Conservation (phyloP, 2,888 invertebrate species). For the Lasioglossum vierecki region DNA sequence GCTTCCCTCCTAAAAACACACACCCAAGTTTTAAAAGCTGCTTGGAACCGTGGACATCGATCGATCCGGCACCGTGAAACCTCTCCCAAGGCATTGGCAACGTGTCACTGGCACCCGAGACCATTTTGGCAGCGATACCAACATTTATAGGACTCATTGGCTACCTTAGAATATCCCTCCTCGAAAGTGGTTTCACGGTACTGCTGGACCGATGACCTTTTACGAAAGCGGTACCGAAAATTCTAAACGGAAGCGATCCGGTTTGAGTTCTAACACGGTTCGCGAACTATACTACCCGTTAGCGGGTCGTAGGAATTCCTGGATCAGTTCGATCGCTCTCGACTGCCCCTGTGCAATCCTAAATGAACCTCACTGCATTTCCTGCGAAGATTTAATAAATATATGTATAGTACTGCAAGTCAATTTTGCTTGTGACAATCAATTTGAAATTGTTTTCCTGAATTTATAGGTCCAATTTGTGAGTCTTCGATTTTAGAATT, state of each 20-base stretch:
- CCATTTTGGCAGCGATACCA: neutral
- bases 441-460: neutral
- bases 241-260: conserved; percentile 40
- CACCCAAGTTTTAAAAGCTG: conserved; percentile 75
- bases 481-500: neutral
- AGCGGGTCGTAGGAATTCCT: conserved; percentile 2
- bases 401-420: too few species aligned
- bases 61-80: conserved; percentile 36
- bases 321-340: neutral
- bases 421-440: neutral
- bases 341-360: neutral
- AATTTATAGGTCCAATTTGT: neutral
- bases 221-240: conserved; percentile 28
- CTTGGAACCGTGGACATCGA: conserved; percentile 55
- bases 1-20: conserved; percentile 78
- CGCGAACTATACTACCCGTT: conserved; percentile 1
- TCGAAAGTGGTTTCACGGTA: neutral
- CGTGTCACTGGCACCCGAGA: neutral
- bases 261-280: neutral
- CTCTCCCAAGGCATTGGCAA: conserved; percentile 8
- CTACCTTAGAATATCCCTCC: neutral
- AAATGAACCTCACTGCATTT: neutral
- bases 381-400: neutral
- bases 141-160: neutral
- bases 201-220: neutral